phyloP scores from a whole-genome alignment of 2,888 invertebrate genomes.

The Melanchra persicariae region DNA sequence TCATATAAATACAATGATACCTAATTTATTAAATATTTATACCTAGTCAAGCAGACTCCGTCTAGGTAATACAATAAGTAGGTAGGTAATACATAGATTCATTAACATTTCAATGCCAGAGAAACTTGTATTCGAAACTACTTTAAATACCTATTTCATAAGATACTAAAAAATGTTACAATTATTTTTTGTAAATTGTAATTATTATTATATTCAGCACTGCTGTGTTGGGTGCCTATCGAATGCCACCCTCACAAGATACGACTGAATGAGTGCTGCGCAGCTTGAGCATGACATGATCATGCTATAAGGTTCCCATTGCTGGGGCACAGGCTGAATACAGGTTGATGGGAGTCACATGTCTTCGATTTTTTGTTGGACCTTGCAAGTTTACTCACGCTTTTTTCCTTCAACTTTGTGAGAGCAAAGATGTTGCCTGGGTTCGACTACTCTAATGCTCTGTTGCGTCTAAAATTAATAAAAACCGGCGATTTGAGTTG shows the following conservation, averaged over 20 bases:
- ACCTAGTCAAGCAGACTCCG: not conserved
- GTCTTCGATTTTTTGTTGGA: not conserved
- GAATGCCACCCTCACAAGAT: not conserved
- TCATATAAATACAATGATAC: no score
- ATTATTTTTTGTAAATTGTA: no score
- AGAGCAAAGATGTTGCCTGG: no score
- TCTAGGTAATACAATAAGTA: not conserved
- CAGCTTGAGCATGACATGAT: not conserved
- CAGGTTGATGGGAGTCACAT: not conserved
- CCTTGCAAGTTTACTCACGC: not conserved
- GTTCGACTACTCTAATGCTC: no score
- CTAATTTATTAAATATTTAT: no score
- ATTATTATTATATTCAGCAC: no score
- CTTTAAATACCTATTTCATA: not conserved
- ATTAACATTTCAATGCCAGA: constrained; percentile 22
- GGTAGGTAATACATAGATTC: constrained; percentile 12
- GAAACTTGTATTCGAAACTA: constrained; percentile 33
- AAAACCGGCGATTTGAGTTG: no score
- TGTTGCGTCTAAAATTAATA: no score
- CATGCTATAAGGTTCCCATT: not conserved
- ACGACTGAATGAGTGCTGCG: no score
- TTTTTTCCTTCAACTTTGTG: no score
- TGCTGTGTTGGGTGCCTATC: no score
- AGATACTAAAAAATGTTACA: no score
- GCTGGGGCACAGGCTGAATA: not conserved